Evolutionary conservation across 2,113 vertebrate species (phyloP).

Genomic region (Podarcis cretensis): DNA sequence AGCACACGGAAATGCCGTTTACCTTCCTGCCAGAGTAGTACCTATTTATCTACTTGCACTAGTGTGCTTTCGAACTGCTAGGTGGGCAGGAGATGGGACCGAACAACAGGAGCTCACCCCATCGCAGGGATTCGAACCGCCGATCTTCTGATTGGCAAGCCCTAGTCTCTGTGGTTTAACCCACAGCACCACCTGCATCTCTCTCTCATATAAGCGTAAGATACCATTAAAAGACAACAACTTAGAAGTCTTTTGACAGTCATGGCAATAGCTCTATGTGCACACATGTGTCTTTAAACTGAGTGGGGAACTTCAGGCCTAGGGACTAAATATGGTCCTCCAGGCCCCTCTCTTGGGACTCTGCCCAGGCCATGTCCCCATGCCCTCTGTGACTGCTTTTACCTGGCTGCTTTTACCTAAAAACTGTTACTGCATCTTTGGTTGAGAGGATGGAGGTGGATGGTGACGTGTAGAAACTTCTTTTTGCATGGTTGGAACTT

Average conservation of each 20-base stretch:
- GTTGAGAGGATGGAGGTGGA: background rate
- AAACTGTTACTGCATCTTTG: background rate
- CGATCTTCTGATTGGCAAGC: too few species aligned
- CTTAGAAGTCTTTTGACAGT: background rate
- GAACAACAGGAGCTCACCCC: too few species aligned
- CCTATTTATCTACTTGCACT: too few species aligned
- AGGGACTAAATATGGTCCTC: background rate
- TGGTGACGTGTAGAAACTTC: background rate
- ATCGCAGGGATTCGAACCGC: too few species aligned
- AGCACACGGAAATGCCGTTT: too few species aligned
- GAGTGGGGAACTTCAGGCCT: background rate
- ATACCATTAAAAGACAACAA: too few species aligned
- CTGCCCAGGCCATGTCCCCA: background rate
- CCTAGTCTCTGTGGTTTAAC: too few species aligned
- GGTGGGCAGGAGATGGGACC: too few species aligned
- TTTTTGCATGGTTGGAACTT: background rate
- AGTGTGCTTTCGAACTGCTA: too few species aligned
- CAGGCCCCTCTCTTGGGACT: background rate
- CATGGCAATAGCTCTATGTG: background rate
- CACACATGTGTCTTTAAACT: background rate
- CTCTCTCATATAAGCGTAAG: too few species aligned
- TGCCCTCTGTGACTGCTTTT: background rate
- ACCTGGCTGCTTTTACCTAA: background rate
- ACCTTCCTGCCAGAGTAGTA: too few species aligned
- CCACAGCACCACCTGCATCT: too few species aligned